Conservation (phyloP, 2,888 invertebrate species). For the Arenicola marina region DNA sequence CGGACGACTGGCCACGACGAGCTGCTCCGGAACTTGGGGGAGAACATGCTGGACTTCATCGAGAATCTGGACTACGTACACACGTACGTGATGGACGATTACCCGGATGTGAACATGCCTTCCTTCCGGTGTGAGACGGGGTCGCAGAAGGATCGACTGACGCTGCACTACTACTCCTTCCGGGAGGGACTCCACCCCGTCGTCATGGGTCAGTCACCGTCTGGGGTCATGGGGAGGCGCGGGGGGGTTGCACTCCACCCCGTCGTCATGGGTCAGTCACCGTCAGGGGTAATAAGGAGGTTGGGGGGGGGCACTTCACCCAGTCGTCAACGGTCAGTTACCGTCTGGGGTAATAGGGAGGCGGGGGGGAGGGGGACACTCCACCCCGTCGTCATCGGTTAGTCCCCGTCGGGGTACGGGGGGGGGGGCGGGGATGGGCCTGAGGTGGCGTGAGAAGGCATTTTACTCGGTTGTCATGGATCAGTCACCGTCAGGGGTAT, state of each 20-base stretch:
- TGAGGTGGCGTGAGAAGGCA: too few species aligned
- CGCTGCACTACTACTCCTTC: constrained; percentile 45
- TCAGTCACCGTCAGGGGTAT: too few species aligned
- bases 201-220: constrained; percentile 40
- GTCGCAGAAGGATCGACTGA: constrained; percentile 40
- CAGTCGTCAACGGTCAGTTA: constrained; percentile 40
- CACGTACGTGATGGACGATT: constrained; percentile 38
- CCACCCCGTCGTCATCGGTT: constrained; percentile 42
- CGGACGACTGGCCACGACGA: constrained; percentile 40
- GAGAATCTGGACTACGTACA: constrained; percentile 48
- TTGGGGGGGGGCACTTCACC: constrained; percentile 39
- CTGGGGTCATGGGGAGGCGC: too few species aligned
- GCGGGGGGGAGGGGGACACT: constrained; percentile 41
- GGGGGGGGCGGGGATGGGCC: too few species aligned
- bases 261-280: constrained; percentile 40
- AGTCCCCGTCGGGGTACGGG: too few species aligned
- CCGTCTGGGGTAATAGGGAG: too few species aligned
- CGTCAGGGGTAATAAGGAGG: too few species aligned
- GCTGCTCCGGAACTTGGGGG: constrained; percentile 41
- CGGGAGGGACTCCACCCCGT: constrained; percentile 40
- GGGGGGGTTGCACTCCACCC: constrained; percentile 40
- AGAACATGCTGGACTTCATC: constrained; percentile 36
- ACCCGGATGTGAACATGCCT: constrained; percentile 43
- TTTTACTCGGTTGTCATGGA: constrained; percentile 41
- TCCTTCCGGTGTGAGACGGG: constrained; percentile 46